These are phyloP conservation scores for Anastrepha ludens DNA, from an alignment of 1,140 invertebrate genomes.

Conservation along the genomic window DNA sequence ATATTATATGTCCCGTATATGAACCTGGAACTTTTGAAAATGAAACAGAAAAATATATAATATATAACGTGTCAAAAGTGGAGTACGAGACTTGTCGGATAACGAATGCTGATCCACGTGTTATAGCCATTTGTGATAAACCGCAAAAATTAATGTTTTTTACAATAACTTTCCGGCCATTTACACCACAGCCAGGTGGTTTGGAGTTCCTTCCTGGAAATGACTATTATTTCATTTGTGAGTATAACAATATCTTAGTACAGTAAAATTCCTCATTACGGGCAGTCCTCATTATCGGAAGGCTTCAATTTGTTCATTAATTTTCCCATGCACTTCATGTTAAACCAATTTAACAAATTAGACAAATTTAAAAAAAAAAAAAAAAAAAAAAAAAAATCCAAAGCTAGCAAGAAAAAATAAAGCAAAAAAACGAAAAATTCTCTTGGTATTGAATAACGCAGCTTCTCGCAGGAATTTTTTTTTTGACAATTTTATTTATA, in stretches of 20 bases:
- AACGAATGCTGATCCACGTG: constrained; percentile 92
- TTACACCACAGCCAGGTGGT: constrained; percentile 95
- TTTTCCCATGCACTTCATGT: no score
- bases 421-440: no score
- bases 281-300: no score
- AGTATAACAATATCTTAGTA: constrained; percentile 71
- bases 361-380: background rate
- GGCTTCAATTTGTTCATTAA: no score
- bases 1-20: constrained; percentile 96
- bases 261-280: no score
- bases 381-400: background rate
- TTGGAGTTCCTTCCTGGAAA: constrained; percentile 95
- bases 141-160: constrained; percentile 95
- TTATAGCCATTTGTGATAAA: constrained; percentile 97
- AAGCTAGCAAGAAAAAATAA: no score
- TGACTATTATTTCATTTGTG: constrained; percentile 97
- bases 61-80: constrained; percentile 97
- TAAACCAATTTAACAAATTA: no score
- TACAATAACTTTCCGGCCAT: constrained; percentile 96
- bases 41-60: constrained; percentile 95
- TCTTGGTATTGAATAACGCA: no score
- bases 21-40: constrained; percentile 90
- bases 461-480: no score
- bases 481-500: no score
- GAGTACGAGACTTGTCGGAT: constrained; percentile 97